Base-by-base conservation (phyloP, 30 jellyfish, hydroid and myxozoan species). In the Aurelia sp. region DNA sequence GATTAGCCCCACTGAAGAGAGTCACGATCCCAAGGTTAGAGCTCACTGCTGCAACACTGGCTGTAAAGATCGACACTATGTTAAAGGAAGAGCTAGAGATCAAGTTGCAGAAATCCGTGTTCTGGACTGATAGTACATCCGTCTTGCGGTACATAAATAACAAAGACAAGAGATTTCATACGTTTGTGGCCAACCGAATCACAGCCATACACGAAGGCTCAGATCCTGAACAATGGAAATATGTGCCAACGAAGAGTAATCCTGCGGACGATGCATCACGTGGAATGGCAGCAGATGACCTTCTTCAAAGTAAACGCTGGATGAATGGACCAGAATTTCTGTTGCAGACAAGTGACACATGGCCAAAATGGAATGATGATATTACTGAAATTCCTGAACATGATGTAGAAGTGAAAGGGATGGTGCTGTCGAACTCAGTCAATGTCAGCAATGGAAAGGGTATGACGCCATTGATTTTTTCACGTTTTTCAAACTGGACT, bases 51-150 rank as follows among this genome's bases (percentile, higher is more conserved):
- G 97, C 97, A 55, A 65, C 87, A 12, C 40, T 88, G 35, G 91
- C 97, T 19, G 87, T 79, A n/a, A 76, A 66, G 48, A 44, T 78
- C 52, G 88, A 78, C 72, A 11, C 70, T 44, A 80, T 70, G 88
- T 53, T 88, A 51, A 62, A 71, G 51, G 50, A 57, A 40, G 97
- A 88, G 91, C 59, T 88, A 55, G 91, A 79, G 52, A 78, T 78
- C 44, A 47, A 16, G 11, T 30, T 79, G 16, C 41, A 79, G 18
- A 62, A 61, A 22, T 57, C 83, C 5, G 41, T 41, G 22, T 87
- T 75, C 72, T 87, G 96, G 96, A 88, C 92, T 5, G 92, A 88
- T 50, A 67, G 88, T 24, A 70, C 88, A 63, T n/a, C 88, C 27
- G 91, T 88, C 27, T 17, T 88, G 58, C 55, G 53, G 74, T 88